Evolutionary conservation across 2,113 vertebrate species (phyloP), one percentile per base, ranked within the genome.

Genomic region (Chloropsis hardwickii): DNA sequence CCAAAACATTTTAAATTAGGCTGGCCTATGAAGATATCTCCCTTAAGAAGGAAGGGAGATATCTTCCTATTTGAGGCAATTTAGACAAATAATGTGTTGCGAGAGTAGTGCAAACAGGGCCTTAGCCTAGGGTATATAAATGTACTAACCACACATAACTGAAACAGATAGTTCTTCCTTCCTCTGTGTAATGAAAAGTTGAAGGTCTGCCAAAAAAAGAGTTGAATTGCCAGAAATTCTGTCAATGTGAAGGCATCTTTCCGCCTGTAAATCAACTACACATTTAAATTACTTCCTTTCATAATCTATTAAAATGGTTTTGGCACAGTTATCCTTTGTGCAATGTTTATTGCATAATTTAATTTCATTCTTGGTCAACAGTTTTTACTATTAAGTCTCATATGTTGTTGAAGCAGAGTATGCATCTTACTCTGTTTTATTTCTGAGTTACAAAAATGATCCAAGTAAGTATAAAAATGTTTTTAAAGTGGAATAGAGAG

Each of bases 231-330:
- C 94, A 96, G 85, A 96, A 93, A 87, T 88, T 92, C 66, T 91
- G 81, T 95, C 94, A 94, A 92, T 93, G 66, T 69, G 84, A 97
- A 96, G 73, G 66, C 90, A 96, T 95, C 90, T 95, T 94, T 93
- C 95, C 6, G 57, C 70, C 54, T 92, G 69, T 95, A 96, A 97
- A 96, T 97, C 95, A 96, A 67, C 82, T 80, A 37, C 91, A 79
- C 73, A 72, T 94, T 95, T 91, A 87, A 95, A 92, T 96, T 95
- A 37, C 93, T 95, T 96, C 74, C 96, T 91, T 95, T 97, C 67
- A 51, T 81, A 94, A 97, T 94, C 62, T 57, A 74, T 95, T 95
- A 94, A 74, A 89, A 92, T 77, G 11, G 24, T 48, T 92, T 96
- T 82, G 88, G 64, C 86, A 73, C 72, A 88, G 94, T 81, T 93